phyloP scores from a whole-genome alignment of 2,888 invertebrate genomes.

The Parascotia fuliginaria region DNA sequence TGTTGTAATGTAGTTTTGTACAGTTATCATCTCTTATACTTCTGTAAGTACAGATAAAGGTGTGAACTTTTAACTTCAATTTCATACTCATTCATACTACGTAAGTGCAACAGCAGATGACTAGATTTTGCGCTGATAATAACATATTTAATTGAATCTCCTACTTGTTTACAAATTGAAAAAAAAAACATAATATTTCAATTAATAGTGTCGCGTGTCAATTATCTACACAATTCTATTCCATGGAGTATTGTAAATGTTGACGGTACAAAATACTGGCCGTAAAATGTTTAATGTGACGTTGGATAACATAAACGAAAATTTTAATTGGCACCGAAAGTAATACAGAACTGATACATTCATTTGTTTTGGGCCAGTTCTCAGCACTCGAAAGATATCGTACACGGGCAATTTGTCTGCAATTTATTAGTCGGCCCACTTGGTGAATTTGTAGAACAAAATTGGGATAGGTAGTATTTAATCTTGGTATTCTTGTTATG shows the following conservation, averaged over 20 bases:
- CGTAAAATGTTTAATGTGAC: slow-evolving; percentile 47
- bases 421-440: background rate
- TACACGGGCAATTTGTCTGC: slow-evolving; percentile 2
- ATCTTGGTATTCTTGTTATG: no score
- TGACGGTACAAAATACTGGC: slow-evolving; percentile 33
- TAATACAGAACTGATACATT: slow-evolving; percentile 51
- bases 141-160: no score
- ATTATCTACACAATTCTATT: slow-evolving; percentile 14
- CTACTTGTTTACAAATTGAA: no score
- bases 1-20: no score
- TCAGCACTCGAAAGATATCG: slow-evolving; percentile 12
- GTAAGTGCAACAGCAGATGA: no score
- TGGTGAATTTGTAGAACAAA: no score
- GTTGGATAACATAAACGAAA: slow-evolving; percentile 47
- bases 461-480: no score
- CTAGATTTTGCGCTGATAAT: no score
- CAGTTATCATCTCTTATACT: no score
- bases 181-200: background rate
- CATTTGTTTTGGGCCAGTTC: slow-evolving; percentile 60
- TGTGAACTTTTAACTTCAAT: no score
- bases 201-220: slow-evolving; percentile 4
- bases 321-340: slow-evolving; percentile 62
- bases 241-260: slow-evolving; percentile 25
- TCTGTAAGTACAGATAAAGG: no score
- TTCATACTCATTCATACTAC: no score